A percentile compares a stretch with the other conserved stretches of the same genome.
Evolutionary conservation across 2,797 vertebrate genomes (phyloP).

Genomic region (Micropoecilia bifurca): DNA sequence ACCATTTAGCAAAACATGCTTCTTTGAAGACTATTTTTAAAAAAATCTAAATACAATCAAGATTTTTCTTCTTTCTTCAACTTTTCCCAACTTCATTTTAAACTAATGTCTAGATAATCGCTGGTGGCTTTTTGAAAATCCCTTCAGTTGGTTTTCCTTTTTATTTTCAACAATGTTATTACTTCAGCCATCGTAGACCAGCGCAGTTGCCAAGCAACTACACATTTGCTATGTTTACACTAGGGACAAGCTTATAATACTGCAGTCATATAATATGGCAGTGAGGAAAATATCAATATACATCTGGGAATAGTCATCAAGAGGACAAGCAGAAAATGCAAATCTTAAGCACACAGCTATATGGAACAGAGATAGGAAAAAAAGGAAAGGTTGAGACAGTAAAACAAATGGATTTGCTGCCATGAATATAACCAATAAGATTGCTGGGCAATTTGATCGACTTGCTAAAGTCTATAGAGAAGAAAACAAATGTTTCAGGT

Average conservation of each 20-base stretch:
- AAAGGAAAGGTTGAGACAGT: not conserved
- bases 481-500: not conserved
- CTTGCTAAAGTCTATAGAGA: not conserved
- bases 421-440: not conserved
- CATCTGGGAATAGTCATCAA: conserved; percentile 2
- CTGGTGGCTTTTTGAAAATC: conserved; percentile 3
- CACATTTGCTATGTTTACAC: conserved; percentile 1
- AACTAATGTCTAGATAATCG: not conserved
- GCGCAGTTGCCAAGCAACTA: conserved; percentile 11
- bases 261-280: not conserved
- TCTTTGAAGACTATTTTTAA: not conserved
- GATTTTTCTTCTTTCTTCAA: not conserved
- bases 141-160: conserved; percentile 4
- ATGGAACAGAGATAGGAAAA: not conserved
- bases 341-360: not conserved
- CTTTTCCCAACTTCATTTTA: not conserved
- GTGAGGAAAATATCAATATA: conserved; percentile 4
- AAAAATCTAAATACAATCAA: not conserved
- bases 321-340: not conserved
- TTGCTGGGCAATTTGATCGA: not conserved
- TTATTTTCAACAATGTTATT: conserved; percentile 3
- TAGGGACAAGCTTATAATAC: not conserved
- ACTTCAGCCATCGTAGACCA: not conserved
- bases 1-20: not conserved
- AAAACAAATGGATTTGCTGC: not conserved